Percentiles rank a stretch among this genome's conserved stretches.
Conservation (phyloP, 2,888 invertebrate species). For the Campopleginae sp. region DNA sequence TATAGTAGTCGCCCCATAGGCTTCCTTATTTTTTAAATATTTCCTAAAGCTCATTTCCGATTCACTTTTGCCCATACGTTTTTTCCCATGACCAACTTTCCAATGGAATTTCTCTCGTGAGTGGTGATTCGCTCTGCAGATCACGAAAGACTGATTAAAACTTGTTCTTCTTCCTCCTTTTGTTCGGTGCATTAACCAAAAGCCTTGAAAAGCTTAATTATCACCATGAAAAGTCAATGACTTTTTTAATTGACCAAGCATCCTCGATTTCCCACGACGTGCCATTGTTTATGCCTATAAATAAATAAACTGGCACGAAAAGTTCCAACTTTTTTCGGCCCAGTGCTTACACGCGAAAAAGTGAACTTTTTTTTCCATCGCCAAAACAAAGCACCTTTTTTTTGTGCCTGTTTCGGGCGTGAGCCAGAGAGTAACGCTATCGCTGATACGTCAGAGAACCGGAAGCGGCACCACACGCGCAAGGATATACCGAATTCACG, state of each 20-base stretch:
- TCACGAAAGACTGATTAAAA: background rate
- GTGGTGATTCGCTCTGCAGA: background rate
- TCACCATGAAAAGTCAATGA: background rate
- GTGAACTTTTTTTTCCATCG: background rate
- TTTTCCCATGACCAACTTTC: background rate
- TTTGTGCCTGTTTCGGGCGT: background rate
- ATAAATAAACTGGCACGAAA: background rate
- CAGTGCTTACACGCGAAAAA: background rate
- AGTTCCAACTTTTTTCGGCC: background rate
- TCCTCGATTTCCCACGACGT: background rate
- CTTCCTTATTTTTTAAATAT: conserved; percentile 2
- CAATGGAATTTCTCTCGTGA: background rate
- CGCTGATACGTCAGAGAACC: conserved; percentile 9
- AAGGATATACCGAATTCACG: conserved; percentile 13
- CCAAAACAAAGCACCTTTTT: background rate
- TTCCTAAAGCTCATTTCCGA: background rate
- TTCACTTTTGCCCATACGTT: background rate
- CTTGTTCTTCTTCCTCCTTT: background rate
- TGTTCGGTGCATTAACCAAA: too few species aligned
- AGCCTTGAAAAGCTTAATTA: background rate
- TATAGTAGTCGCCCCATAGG: background rate
- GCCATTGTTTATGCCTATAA: background rate
- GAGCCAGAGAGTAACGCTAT: conserved; percentile 1
- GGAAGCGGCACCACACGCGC: conserved; percentile 9
- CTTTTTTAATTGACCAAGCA: background rate